A percentile compares a stretch with the other conserved stretches of the same genome.
These are phyloP conservation scores for Drosophila asahinai DNA, from an alignment of 1,140 invertebrate species.

Conservation along the genomic window DNA sequence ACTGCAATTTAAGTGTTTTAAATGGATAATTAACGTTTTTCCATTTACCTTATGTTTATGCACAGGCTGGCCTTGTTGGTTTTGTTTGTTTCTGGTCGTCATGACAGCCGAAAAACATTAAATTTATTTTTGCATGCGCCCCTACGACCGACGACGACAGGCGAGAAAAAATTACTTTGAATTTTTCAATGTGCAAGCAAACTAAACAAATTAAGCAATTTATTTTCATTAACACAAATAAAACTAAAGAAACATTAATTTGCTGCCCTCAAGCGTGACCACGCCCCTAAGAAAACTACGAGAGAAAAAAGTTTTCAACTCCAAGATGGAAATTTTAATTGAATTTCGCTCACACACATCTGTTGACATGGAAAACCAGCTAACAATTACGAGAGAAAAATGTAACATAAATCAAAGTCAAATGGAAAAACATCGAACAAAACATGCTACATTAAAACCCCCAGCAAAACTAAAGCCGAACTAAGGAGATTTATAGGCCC, in stretches of 20 bases:
- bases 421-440: constrained; percentile 54
- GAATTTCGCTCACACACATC: constrained; percentile 38
- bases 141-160: neutral
- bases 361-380: constrained; percentile 54
- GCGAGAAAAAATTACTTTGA: constrained; percentile 50
- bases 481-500: constrained; percentile 43
- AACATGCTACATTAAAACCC: constrained; percentile 65
- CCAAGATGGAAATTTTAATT: constrained; percentile 39
- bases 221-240: constrained; percentile 75
- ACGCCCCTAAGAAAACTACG: constrained; percentile 10
- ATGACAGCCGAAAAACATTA: constrained; percentile 29
- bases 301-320: constrained; percentile 25
- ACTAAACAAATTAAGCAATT: constrained; percentile 78
- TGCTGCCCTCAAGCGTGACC: constrained; percentile 57
- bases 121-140: constrained; percentile 33
- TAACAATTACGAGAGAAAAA: constrained; percentile 48
- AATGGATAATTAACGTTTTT: constrained; percentile 49
- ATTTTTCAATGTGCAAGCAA: constrained; percentile 47
- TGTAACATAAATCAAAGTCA: constrained; percentile 75
- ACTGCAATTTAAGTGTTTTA: constrained; percentile 24
- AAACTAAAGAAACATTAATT: constrained; percentile 53
- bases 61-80: constrained; percentile 35
- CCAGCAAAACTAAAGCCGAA: constrained; percentile 59
- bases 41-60: constrained; percentile 54
- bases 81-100: constrained; percentile 20